Conservation (phyloP, 2,888 invertebrate genomes). For the Scaptomyza polygonia region DNA sequence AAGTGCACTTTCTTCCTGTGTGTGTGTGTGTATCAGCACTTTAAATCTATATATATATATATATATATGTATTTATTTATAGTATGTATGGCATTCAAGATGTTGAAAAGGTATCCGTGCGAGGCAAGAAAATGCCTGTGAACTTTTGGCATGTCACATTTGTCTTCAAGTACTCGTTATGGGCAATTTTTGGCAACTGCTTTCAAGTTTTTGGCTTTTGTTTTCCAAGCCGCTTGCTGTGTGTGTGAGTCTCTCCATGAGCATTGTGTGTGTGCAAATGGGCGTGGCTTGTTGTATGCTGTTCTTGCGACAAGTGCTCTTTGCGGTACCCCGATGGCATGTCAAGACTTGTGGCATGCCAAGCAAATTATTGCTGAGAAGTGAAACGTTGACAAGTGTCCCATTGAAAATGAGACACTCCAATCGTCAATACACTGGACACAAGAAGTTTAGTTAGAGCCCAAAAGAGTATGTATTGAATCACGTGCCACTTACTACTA, state of each 20-base stretch:
- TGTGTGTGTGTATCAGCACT: conserved; percentile 27
- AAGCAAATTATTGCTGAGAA: conserved; percentile 54
- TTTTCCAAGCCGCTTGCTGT: conserved; percentile 59
- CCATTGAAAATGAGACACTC: conserved; percentile 63
- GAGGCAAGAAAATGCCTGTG: conserved; percentile 41
- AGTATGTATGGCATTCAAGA: conserved; percentile 5
- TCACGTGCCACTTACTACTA: conserved; percentile 22
- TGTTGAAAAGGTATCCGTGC: conserved; percentile 65
- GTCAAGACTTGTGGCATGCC: conserved; percentile 57
- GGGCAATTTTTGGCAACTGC: conserved; percentile 73
- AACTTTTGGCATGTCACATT: conserved; percentile 71
- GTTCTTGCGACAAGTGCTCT: conserved; percentile 48
- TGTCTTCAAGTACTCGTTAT: conserved; percentile 76
- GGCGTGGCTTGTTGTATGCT: conserved; percentile 35
- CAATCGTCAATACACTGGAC: conserved; percentile 32
- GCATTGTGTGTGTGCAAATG: conserved; percentile 21
- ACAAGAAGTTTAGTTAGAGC: conserved; percentile 3
- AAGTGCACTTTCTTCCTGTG: conserved; percentile 53
- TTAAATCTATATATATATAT: conserved; percentile 59
- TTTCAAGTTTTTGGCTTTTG: conserved; percentile 63
- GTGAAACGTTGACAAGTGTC: conserved; percentile 60
- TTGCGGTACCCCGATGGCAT: conserved; percentile 43
- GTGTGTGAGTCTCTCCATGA: conserved; percentile 3
- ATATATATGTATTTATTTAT: conserved; percentile 5
- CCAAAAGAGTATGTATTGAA: neutral